Evolutionary conservation across 2,113 vertebrate species (phyloP).

Genomic region (Alouatta palliata): DNA sequence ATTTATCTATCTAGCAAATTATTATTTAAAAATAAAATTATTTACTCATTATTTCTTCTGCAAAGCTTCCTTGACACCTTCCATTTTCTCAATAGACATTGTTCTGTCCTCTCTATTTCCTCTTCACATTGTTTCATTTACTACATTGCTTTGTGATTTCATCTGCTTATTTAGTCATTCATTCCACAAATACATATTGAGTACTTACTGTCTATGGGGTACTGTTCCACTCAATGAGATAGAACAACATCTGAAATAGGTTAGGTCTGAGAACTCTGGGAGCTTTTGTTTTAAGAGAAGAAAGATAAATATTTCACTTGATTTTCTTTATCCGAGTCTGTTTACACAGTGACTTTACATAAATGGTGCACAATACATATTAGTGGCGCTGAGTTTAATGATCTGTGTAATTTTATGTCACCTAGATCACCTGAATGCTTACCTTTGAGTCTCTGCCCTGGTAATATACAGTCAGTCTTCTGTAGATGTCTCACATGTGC

Average conservation of each 20-base stretch:
- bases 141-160: not conserved
- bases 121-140: not conserved
- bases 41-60: not conserved
- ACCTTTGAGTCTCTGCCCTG: not conserved
- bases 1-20: not conserved
- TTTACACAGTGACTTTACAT: not conserved
- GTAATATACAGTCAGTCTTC: not conserved
- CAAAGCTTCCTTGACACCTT: not conserved
- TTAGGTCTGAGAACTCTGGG: not conserved
- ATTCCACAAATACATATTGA: not conserved
- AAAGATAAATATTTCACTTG: not conserved
- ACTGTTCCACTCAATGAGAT: not conserved
- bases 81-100: not conserved
- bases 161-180: not conserved
- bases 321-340: not conserved
- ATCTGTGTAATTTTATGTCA: not conserved
- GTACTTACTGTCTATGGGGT: not conserved
- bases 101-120: not conserved
- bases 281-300: not conserved
- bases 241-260: not conserved
- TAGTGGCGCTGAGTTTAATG: not conserved
- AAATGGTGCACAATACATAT: not conserved
- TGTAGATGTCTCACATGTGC: not conserved
- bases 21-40: not conserved
- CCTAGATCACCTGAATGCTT: not conserved